Conservation (phyloP, 2,113 vertebrate species). For the Pachycephala philippinensis region DNA sequence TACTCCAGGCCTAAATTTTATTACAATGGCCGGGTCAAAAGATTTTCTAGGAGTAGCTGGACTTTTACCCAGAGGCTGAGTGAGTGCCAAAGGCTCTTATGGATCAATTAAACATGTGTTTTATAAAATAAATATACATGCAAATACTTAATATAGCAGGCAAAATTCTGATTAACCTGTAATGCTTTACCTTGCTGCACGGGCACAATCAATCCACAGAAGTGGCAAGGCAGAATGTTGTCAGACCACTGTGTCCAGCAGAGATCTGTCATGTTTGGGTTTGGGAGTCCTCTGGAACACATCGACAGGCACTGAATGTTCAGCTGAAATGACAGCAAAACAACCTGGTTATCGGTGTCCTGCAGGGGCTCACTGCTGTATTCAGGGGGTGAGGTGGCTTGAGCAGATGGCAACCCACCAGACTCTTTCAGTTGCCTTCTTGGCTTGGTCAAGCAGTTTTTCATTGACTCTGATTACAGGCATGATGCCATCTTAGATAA, state of each 20-base stretch:
- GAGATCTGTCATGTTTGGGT: fast-evolving
- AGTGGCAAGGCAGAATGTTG: neutral
- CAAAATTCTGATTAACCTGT: neutral
- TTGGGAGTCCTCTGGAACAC: neutral
- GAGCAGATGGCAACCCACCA: neutral
- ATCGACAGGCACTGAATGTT: neutral
- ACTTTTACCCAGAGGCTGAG: neutral
- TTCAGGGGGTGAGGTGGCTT: neutral
- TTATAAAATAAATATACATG: neutral
- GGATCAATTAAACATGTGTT: neutral
- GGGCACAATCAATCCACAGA: neutral
- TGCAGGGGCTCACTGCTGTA: neutral
- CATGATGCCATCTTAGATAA: neutral
- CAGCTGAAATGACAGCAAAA: neutral
- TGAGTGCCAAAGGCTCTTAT: neutral
- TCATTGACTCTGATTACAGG: neutral
- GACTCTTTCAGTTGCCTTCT: neutral
- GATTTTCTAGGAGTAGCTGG: neutral
- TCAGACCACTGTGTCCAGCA: neutral
- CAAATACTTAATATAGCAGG: neutral
- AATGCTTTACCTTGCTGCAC: neutral
- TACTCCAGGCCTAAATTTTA: neutral
- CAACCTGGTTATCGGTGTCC: neutral
- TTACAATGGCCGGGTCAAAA: neutral
- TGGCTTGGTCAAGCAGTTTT: neutral